Evolutionary conservation across 2,797 vertebrate species (phyloP).

Genomic region (Eulemur rubriventer): DNA sequence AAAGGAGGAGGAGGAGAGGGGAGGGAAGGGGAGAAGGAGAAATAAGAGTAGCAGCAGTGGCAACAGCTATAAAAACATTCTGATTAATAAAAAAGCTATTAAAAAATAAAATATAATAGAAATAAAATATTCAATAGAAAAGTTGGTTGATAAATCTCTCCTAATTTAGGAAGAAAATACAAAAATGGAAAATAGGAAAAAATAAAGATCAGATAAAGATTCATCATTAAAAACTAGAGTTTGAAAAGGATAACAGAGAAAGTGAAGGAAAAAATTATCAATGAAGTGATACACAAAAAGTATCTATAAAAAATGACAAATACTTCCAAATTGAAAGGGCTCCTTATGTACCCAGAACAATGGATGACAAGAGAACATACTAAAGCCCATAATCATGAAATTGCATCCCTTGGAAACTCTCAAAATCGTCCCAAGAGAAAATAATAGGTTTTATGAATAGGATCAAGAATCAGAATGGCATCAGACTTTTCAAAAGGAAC

Average conservation of each 20-base stretch:
- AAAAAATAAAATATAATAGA: background rate
- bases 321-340: background rate
- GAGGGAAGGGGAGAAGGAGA: background rate
- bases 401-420: background rate
- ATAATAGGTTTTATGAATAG: background rate
- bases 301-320: background rate
- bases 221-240: background rate
- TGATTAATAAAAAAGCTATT: background rate
- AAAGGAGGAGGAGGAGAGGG: too few relatives aligned
- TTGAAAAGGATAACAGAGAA: background rate
- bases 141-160: background rate
- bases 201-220: background rate
- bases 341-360: background rate
- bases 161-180: background rate
- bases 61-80: background rate
- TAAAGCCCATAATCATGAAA: background rate
- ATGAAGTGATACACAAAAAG: background rate
- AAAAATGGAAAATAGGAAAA: background rate
- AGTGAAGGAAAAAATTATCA: background rate
- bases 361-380: background rate
- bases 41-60: background rate
- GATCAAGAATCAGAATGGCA: background rate
- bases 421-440: background rate
- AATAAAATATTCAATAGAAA: background rate
- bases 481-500: background rate